These are phyloP conservation scores for Magallana ariakensis DNA, from an alignment of 1,140 invertebrate species.

Conservation along the genomic window DNA sequence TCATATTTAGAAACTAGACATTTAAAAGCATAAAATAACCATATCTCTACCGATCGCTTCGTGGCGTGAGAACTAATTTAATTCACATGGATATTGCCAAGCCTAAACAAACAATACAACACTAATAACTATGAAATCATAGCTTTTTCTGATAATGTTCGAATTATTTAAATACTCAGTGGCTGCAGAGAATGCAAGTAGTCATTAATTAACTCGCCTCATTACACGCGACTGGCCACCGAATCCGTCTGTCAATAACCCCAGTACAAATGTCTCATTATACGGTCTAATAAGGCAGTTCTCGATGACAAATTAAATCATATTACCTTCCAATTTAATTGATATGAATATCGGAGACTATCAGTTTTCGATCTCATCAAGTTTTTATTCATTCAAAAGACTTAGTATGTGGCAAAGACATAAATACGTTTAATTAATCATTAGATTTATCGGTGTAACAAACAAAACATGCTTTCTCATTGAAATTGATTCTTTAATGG, in stretches of 20 bases:
- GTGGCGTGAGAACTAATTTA: conserved; percentile 4
- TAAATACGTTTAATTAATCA: conserved; percentile 32
- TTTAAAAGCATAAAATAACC: not conserved
- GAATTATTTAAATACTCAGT: conserved; percentile 28
- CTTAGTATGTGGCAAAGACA: not conserved
- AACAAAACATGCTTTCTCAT: conserved; percentile 34
- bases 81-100: conserved; percentile 29
- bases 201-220: conserved; percentile 23
- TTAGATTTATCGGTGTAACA: conserved; percentile 10
- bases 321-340: conserved; percentile 28
- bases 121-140: conserved; percentile 6
- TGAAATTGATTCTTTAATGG: conserved; percentile 29
- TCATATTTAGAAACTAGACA: conserved; percentile 4
- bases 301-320: conserved; percentile 36
- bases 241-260: conserved; percentile 19
- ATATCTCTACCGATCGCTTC: not conserved
- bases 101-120: not conserved
- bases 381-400: conserved; percentile 4
- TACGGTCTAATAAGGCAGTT: conserved; percentile 22
- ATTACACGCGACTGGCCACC: conserved; percentile 18
- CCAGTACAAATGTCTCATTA: conserved; percentile 27
- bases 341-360: conserved; percentile 20
- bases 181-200: conserved; percentile 15
- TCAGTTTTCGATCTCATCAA: conserved; percentile 30
- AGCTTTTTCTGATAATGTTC: conserved; percentile 27